Conservation (phyloP, 2,797 vertebrate species). For the Myotis planiceps region DNA sequence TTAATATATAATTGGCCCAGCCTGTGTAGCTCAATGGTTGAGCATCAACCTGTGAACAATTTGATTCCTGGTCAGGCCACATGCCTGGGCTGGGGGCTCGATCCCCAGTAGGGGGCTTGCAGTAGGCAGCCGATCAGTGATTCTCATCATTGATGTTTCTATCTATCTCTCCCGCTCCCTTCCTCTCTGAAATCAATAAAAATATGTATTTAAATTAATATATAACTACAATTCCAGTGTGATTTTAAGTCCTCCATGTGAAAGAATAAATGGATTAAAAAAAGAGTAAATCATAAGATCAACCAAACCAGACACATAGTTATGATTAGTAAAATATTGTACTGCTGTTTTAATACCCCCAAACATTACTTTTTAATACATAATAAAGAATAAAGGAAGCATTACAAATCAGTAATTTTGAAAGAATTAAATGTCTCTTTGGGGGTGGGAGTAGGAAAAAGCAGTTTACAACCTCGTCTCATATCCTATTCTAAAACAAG, state of each 20-base stretch:
- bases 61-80: too few species aligned
- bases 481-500: not conserved
- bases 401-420: not conserved
- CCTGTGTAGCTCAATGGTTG: too few species aligned
- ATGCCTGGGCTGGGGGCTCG: too few species aligned
- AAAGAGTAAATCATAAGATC: not conserved
- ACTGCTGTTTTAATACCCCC: not conserved
- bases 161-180: too few species aligned
- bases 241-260: not conserved
- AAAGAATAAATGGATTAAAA: not conserved
- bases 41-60: too few species aligned
- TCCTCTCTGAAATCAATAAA: too few species aligned
- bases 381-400: not conserved
- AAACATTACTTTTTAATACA: not conserved
- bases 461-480: not conserved
- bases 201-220: not conserved
- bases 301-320: not conserved
- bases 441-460: not conserved
- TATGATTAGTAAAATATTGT: not conserved
- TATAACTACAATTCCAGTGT: slow-evolving; percentile 3
- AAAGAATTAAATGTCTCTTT: not conserved
- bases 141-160: too few species aligned
- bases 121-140: too few species aligned
- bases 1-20: not conserved
- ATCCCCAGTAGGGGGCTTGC: too few species aligned